Base-by-base conservation (phyloP, 2,797 vertebrate species). In the Chelmon rostratus region DNA sequence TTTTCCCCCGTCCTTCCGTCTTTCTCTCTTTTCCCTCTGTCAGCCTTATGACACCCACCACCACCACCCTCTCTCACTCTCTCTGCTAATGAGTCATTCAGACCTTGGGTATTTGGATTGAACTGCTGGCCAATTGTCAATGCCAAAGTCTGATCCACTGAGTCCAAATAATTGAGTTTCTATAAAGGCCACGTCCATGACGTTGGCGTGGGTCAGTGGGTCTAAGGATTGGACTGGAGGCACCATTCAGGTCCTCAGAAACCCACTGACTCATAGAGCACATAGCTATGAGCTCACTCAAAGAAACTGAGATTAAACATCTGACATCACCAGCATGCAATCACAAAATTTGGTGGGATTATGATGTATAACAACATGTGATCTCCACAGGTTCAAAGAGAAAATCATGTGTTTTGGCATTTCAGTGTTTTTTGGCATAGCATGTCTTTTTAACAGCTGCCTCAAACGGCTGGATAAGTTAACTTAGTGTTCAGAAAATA, bases 21-120 rank as follows among this genome's bases (percentile, higher is more conserved):
- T 75, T 37, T 68, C 40, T 69, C 19, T 40, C 31, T 53, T 10
- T 63, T 46, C 35, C 57, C 37, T 63, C 13, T 44, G 71, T 68
- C 25, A 58, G 37, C 85, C 68, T 54, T 46, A 59, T 19, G 18
- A 69, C 68, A 65, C 58, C 58, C 76, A 59, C 52, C 70, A 62
- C 74, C 61, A 31, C 61, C 62, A 54, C 47, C 70, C 49, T 42
- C 57, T 69, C 70, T 62, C 69, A 15, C 76, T 31, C 56, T 73
- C 70, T 86, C 83, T 83, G 72, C 84, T 93, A 93, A 93, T 93
- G 92, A 91, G 65, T 92, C 89, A 88, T 89, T 93, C 83, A 90
- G 80, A 85, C 70, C 61, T 73, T 31, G 42, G 75, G 54, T 82
- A 82, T 81, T 88, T 92, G 82, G 79, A 84, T 76, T 84, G 78